phyloP scores from a whole-genome alignment of 2,888 invertebrate species.

The Cryptophagus acutangulus region DNA sequence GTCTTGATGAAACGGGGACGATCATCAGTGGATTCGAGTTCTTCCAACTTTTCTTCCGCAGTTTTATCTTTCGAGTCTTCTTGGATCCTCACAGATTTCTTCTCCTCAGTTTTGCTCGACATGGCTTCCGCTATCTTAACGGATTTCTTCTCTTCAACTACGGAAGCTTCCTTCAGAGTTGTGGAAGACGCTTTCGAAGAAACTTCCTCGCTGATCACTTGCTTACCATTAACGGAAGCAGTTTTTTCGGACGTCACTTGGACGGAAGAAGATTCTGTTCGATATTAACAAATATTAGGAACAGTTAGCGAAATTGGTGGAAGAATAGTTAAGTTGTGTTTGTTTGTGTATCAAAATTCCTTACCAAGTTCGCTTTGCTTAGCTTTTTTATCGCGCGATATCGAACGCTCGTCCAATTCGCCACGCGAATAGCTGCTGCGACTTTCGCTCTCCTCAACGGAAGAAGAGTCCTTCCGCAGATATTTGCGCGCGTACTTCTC shows the following conservation, averaged over 20 bases:
- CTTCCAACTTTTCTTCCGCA: slow-evolving; percentile 34
- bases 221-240: too few species aligned
- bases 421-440: slow-evolving; percentile 11
- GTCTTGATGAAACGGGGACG: slow-evolving; percentile 70
- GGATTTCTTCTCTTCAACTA: too few species aligned
- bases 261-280: too few species aligned
- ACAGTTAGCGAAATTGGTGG: too few species aligned
- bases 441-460: slow-evolving; percentile 12
- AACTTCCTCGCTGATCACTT: slow-evolving; percentile 7
- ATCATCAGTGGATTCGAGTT: slow-evolving; percentile 47
- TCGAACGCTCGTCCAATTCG: slow-evolving; percentile 16
- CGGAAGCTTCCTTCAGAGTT: too few species aligned
- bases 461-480: slow-evolving; percentile 29
- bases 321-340: too few species aligned
- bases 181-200: too few species aligned
- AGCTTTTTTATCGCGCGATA: slow-evolving; percentile 25
- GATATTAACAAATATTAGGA: too few species aligned
- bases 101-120: slow-evolving; percentile 9
- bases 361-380: too few species aligned
- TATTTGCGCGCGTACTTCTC: slow-evolving; percentile 34
- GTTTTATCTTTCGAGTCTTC: slow-evolving; percentile 28
- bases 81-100: slow-evolving; percentile 10
- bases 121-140: neutral
- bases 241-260: too few species aligned
- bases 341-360: too few species aligned